Evolutionary conservation across 2,113 vertebrate genomes (phyloP), one percentile per base, ranked within the genome.

Genomic region (Saguinus midas): DNA sequence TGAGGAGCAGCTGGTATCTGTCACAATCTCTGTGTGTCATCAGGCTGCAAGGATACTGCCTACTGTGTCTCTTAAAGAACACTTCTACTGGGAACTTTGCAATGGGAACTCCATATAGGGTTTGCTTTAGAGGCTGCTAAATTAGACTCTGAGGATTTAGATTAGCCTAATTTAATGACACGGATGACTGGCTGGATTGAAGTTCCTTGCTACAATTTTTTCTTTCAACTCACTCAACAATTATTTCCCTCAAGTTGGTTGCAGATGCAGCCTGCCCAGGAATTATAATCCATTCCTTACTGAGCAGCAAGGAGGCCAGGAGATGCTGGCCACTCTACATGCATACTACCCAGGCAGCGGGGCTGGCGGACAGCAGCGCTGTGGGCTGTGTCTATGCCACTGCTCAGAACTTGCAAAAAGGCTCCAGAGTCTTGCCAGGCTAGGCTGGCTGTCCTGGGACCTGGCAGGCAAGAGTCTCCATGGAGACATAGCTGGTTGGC

Each of bases 141-240:
- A 95, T 94, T 95, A 96, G 96, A 82, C 97, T 96, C 97, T 94
- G 97, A 96, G 96, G 96, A 97, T 97, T 97, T 96, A 97, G 97
- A 98, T 98, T 97, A 98, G 92, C 80, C 95, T 98, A 98, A 98
- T 97, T 97, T 91, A 98, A 98, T 98, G 97, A 98, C 90, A 98
- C 45, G 97, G 97, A 52, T 98, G 98, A 95, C 50, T 97, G 96
- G 91, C 81, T 90, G 96, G 93, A 96, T 94, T 85, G 96, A 96
- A 97, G 95, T 96, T 95, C 97, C 95, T 82, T 29, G 83, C 87
- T 97, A 87, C 75, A 82, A 55, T 92, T 96, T 98, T 97, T 95
- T 66, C 97, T 98, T 98, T 97, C 87, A 97, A 97, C 87, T 97
- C 55, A 2, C 95, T 97, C 92, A 96, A 95, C 93, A 97, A 97